Evolutionary conservation across 2,113 vertebrate species (phyloP).

Genomic region (Noctilio leporinus): DNA sequence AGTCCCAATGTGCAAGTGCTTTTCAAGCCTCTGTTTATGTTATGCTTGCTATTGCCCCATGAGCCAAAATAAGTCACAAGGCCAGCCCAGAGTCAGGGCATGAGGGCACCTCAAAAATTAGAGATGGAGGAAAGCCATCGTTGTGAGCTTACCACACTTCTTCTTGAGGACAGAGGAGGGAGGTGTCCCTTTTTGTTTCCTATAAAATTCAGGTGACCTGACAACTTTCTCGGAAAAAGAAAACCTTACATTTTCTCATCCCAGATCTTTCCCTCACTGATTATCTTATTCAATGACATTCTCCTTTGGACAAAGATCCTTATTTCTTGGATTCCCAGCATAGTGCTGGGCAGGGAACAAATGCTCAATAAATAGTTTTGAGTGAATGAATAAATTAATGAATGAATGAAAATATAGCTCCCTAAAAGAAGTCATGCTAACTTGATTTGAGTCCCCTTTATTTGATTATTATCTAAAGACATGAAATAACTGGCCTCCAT

Average conservation of each 20-base stretch:
- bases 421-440: background rate
- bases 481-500: background rate
- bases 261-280: background rate
- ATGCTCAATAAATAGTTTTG: background rate
- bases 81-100: background rate
- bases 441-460: background rate
- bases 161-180: background rate
- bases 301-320: background rate
- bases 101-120: background rate
- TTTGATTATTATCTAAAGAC: slow-evolving; percentile 1
- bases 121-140: background rate
- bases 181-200: background rate
- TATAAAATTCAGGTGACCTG: background rate
- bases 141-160: background rate
- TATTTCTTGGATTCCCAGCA: background rate
- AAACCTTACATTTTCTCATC: background rate
- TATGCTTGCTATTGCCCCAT: background rate
- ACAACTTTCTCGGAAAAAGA: background rate
- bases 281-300: background rate
- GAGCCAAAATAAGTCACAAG: background rate
- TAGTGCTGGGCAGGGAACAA: background rate
- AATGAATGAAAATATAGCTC: slow-evolving; percentile 9
- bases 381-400: background rate
- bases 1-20: background rate
- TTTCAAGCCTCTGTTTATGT: slow-evolving; percentile 10